Evolutionary conservation across 2,888 invertebrate species (phyloP), one percentile per base, ranked within the genome.

Genomic region (Lochmaea crataegi): DNA sequence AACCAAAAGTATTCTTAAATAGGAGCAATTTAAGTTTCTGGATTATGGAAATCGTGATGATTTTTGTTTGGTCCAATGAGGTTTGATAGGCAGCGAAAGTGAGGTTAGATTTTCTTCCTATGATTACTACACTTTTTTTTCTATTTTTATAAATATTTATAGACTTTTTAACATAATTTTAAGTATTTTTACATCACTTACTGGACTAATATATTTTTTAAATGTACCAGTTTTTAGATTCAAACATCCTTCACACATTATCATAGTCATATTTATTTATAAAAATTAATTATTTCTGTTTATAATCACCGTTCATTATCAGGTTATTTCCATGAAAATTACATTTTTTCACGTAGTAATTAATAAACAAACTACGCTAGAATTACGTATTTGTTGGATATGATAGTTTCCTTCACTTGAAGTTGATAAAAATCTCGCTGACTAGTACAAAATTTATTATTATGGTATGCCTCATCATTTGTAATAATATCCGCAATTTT

Each of bases 391-490:
- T 22, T 58, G 32, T 32, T n/a, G 11, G 6, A 32, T 32, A 26
- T 26, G 26, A 57, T 57, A 11, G 57, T 57, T 26, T 57, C 32
- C n/a, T 16, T 58, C 14, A 58, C 26, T 58, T 58, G n/a, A 32
- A 32, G 53, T 63, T 63, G 68, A 68, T 68, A 61, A 68, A 61
- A 68, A 63, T 68, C 53, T 42, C 38, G 68, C 68, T 68, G 63
- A 68, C 61, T 58, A n/a, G 58, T 26, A 14, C 14, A 32, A 58
- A 12, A 58, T 32, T 58, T n/a, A 58, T 32, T 58, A n/a, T 58
- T 14, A 6, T 58, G 26, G 12, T n/a, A 18, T 53, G 18, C 58
- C 9, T 58, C 11, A 5, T 2, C 26, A 14, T 45, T 53, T 18
- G 18, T 10, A 18, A 53, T 53, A 16, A 16, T n/a, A 48, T n/a